Evolutionary conservation across 2,888 invertebrate species (phyloP).

Genomic region (Lacanobia wlatinum): DNA sequence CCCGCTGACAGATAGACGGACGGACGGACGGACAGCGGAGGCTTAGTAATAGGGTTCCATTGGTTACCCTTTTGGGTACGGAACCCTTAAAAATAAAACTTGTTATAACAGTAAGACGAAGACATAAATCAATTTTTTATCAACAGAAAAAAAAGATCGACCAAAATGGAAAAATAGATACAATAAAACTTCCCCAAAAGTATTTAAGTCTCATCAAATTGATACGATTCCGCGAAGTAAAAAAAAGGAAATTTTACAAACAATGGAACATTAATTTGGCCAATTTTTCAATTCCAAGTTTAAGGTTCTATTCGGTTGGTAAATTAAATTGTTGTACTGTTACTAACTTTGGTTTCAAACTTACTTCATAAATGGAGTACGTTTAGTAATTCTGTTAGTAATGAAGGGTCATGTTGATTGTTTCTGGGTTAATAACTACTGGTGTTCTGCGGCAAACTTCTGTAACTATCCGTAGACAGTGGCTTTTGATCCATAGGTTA

Average conservation of each 20-base stretch:
- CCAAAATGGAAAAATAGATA: neutral
- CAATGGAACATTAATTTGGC: slow-evolving; percentile 13
- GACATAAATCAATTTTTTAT: too few species aligned
- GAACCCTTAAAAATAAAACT: too few species aligned
- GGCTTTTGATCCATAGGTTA: too few species aligned
- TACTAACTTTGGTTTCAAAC: slow-evolving; percentile 33
- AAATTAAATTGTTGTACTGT: slow-evolving; percentile 34
- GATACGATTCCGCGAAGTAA: neutral
- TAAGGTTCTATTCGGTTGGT: neutral
- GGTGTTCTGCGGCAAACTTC: too few species aligned
- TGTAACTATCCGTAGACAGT: too few species aligned
- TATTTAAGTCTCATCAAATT: neutral
- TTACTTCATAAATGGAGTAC: slow-evolving; percentile 40
- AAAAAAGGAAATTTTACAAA: neutral
- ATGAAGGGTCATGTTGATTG: neutral
- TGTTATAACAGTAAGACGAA: too few species aligned
- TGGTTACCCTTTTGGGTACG: too few species aligned
- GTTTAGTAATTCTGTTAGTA: slow-evolving; percentile 15
- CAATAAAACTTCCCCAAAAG: neutral
- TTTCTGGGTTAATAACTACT: neutral
- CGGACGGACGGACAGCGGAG: too few species aligned
- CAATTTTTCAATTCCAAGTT: slow-evolving; percentile 19
- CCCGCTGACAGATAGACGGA: too few species aligned
- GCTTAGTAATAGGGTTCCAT: too few species aligned
- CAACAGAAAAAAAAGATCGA: too few species aligned